Base-by-base conservation (phyloP, 2,888 invertebrate species). In the Ommatoiulus sabulosus region DNA sequence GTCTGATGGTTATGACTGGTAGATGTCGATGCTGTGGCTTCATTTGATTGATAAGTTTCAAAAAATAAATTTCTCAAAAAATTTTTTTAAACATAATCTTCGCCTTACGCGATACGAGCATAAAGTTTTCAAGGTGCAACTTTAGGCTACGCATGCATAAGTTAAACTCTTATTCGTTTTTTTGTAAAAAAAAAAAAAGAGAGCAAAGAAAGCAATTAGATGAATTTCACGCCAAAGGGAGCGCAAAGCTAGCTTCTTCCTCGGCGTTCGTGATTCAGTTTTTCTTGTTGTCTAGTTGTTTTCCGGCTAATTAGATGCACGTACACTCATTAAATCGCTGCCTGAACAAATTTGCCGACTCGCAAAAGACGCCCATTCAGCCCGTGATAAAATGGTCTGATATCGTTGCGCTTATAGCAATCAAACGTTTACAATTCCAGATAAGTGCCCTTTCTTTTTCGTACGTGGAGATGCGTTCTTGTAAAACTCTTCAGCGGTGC, bases 231-330 rank as follows among this genome's bases (percentile, higher is more conserved):
- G 63, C 63, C 63, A 17, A 63, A 63, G 20, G 63, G 63, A 63
- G 20, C 20, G 63, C n/a, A 63, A 63, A 63, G 35, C 35, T 35
- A 35, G 35, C 7, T 20, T 63, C 20, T 20, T 20, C 63, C 7
- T 20, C 20, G 5, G 63, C 63, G 20, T 63, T 63, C 20, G 7
- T 63, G 63, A 63, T 63, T 63, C 20, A 12, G 63, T 63, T 63
- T 63, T 63, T 63, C 20, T 63, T 63, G 63, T 63, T 63, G 63
- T 63, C 63, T 63, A 20, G 20, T 63, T 63, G 63, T 63, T 63
- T 63, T 63, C 63, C 63, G 63, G 63, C 63, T 63, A 63, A 63
- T 63, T 63, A 63, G 63, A 63, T 63, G 63, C 63, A 63, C 63
- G 63, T 63, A 63, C 20, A 20, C 63, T 63, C 63, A 63, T 63